These are phyloP conservation scores for Zaprionus obscuricornis DNA, from an alignment of 2,888 invertebrate species.

Conservation along the genomic window DNA sequence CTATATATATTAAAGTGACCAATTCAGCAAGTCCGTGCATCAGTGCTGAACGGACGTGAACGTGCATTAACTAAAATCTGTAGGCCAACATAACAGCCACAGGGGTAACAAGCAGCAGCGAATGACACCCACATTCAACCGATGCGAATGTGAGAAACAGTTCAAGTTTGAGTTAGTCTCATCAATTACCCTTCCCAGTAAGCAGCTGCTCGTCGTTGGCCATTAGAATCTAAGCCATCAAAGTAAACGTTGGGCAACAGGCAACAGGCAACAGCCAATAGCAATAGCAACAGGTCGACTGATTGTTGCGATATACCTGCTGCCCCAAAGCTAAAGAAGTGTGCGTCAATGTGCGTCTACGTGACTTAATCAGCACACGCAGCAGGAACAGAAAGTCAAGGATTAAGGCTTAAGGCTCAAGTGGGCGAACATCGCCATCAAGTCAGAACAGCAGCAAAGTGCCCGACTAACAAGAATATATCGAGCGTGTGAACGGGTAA, in stretches of 20 bases:
- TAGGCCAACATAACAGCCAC: constrained; percentile 32
- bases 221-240: constrained; percentile 40
- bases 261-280: constrained; percentile 11
- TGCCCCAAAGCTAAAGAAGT: constrained; percentile 36
- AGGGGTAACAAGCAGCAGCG: constrained; percentile 18
- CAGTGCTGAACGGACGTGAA: constrained; percentile 17
- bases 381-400: constrained; percentile 29
- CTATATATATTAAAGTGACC: constrained; percentile 29
- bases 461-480: constrained; percentile 23
- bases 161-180: constrained; percentile 38
- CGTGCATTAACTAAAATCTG: constrained; percentile 56
- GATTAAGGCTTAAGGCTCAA: constrained; percentile 23
- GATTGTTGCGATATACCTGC: constrained; percentile 6
- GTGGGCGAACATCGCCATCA: not conserved
- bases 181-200: constrained; percentile 57
- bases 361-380: constrained; percentile 64
- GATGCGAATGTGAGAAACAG: too few relatives aligned
- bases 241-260: constrained; percentile 8
- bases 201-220: constrained; percentile 33
- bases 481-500: constrained; percentile 10
- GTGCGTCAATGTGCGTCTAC: constrained; percentile 54
- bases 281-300: constrained; percentile 63
- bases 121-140: constrained; percentile 23
- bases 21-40: constrained; percentile 14
- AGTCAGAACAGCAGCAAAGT: too few relatives aligned